phyloP scores from a whole-genome alignment of 2,888 invertebrate genomes.

The Callyntrura guangdongensis region DNA sequence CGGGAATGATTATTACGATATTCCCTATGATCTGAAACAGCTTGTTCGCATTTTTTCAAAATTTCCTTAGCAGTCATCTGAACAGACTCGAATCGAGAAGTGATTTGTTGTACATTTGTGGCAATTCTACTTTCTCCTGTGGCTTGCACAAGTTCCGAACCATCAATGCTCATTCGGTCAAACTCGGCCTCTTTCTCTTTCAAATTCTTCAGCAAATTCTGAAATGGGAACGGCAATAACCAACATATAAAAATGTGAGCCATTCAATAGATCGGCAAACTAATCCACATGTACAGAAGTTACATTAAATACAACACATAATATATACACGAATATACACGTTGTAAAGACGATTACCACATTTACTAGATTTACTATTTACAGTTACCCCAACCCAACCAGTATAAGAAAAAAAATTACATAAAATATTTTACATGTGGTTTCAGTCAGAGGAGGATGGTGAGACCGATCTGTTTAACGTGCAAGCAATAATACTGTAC shows the following conservation, averaged over 20 bases:
- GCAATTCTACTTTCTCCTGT: constrained; percentile 95
- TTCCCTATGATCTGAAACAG: constrained; percentile 92
- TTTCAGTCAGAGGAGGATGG: neutral
- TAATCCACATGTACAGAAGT: constrained; percentile 33
- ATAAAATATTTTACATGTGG: neutral
- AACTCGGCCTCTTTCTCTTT: constrained; percentile 95
- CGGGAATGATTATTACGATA: constrained; percentile 94
- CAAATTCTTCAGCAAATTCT: constrained; percentile 92
- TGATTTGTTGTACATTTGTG: constrained; percentile 95
- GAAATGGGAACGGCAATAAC: constrained; percentile 81
- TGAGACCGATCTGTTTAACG: constrained; percentile 15
- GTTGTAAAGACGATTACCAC: constrained; percentile 48
- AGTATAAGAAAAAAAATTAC: neutral
- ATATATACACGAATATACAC: constrained; percentile 27
- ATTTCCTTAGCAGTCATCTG: constrained; percentile 96
- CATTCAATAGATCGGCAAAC: neutral
- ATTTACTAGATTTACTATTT: constrained; percentile 36
- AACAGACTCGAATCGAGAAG: constrained; percentile 95
- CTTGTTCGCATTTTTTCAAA: constrained; percentile 96
- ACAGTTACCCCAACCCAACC: constrained; percentile 53
- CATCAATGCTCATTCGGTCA: constrained; percentile 94
- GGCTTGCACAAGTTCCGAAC: constrained; percentile 92
- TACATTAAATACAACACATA: constrained; percentile 29
- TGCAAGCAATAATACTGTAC: neutral
- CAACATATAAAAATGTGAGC: too few relatives aligned